phyloP scores from a whole-genome alignment of 2,797 vertebrate genomes.

The Onychomys arenicola region DNA sequence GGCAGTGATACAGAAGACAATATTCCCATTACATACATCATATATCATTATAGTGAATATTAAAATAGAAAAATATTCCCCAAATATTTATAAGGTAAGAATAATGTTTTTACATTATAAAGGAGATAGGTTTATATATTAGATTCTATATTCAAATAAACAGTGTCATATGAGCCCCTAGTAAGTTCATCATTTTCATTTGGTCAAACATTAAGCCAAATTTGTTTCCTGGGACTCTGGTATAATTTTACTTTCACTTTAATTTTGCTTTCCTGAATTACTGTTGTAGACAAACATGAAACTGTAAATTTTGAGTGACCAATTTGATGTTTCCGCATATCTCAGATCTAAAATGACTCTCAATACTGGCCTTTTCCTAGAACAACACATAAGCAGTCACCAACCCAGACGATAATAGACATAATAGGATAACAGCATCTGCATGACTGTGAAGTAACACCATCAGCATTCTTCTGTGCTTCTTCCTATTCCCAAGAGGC shows the following conservation, averaged over 20 bases:
- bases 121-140: background rate
- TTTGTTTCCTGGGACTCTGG: background rate
- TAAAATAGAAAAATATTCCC: background rate
- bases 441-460: background rate
- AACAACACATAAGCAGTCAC: background rate
- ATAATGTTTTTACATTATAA: background rate
- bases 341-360: background rate
- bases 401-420: background rate
- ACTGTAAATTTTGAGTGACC: background rate
- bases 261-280: background rate
- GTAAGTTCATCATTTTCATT: background rate
- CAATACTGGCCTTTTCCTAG: background rate
- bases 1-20: background rate
- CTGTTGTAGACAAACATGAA: background rate
- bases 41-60: background rate
- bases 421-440: background rate
- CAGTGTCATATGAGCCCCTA: fast-evolving
- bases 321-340: background rate
- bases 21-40: background rate
- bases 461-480: background rate
- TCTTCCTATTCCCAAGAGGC: conserved; percentile 16
- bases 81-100: background rate
- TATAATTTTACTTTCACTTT: background rate
- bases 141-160: background rate
- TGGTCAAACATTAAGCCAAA: background rate